These are phyloP conservation scores for Pyxicephalus adspersus DNA, from an alignment of 2,113 vertebrate genomes.

Conservation along the genomic window DNA sequence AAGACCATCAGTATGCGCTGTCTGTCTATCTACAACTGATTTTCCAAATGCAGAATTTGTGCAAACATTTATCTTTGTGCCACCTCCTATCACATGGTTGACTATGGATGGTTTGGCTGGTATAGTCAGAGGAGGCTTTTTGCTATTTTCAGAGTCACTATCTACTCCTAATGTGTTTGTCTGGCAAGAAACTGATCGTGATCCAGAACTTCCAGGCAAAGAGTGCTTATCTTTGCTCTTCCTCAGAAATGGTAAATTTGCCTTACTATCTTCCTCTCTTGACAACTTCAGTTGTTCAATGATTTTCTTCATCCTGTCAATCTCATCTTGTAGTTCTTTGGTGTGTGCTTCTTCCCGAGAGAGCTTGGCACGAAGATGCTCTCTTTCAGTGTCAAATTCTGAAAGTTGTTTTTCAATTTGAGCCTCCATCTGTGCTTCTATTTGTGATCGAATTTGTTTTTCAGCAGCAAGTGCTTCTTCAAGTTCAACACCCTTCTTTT, in stretches of 20 bases:
- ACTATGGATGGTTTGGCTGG: slow-evolving; percentile 81
- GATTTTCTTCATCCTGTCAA: slow-evolving; percentile 85
- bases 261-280: slow-evolving; percentile 76
- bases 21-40: slow-evolving; percentile 73
- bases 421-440: slow-evolving; percentile 81
- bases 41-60: slow-evolving; percentile 64
- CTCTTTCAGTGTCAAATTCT: slow-evolving; percentile 92
- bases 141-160: slow-evolving; percentile 73
- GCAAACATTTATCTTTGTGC: slow-evolving; percentile 74
- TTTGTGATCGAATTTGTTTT: slow-evolving; percentile 81
- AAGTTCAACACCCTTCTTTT: slow-evolving; percentile 74
- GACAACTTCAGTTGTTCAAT: slow-evolving; percentile 84
- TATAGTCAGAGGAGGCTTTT: slow-evolving; percentile 83
- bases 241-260: slow-evolving; percentile 67
- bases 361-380: slow-evolving; percentile 91
- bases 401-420: slow-evolving; percentile 96
- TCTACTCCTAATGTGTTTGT: slow-evolving; percentile 77
- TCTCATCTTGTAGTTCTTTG: slow-evolving; percentile 81
- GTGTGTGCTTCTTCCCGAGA: slow-evolving; percentile 84
- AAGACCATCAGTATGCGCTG: slow-evolving; percentile 75
- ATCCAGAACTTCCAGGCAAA: slow-evolving; percentile 80
- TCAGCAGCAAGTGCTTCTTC: slow-evolving; percentile 84
- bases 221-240: slow-evolving; percentile 73
- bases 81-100: slow-evolving; percentile 76
- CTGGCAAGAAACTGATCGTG: slow-evolving; percentile 84